These are phyloP conservation scores for Drosophila ezoana DNA, from an alignment of 2,888 invertebrate species.

Conservation along the genomic window DNA sequence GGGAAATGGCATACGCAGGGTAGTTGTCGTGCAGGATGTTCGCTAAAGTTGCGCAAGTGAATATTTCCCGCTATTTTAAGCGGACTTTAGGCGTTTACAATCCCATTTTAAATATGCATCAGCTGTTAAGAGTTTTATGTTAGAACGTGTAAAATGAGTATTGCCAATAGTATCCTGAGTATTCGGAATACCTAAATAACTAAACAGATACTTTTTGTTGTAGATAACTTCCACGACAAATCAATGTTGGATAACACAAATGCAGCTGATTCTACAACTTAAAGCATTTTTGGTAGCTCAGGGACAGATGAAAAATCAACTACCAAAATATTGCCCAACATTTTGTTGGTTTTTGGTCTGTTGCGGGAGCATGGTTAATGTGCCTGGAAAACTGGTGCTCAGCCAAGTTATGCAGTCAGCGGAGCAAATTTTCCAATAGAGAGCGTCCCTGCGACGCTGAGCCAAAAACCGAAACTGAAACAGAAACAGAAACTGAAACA, in stretches of 20 bases:
- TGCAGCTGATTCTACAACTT: no score
- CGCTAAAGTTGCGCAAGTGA: slow-evolving; percentile 66
- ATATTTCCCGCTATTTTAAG: slow-evolving; percentile 67
- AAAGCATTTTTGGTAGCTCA: no score
- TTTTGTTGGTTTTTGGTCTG: slow-evolving; percentile 19
- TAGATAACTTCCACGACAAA: neutral
- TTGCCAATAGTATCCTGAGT: neutral
- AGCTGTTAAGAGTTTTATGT: slow-evolving; percentile 31
- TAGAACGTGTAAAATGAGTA: neutral
- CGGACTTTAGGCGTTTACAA: slow-evolving; percentile 11
- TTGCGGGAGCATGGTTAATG: slow-evolving; percentile 25
- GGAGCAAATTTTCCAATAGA: slow-evolving; percentile 61
- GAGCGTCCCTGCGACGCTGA: slow-evolving; percentile 32
- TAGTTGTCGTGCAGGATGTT: slow-evolving; percentile 59
- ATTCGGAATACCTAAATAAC: neutral
- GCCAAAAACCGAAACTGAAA: slow-evolving; percentile 44
- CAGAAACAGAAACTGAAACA: slow-evolving; percentile 46
- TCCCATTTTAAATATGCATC: slow-evolving; percentile 21
- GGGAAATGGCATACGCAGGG: slow-evolving; percentile 9
- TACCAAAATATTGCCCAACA: slow-evolving; percentile 21
- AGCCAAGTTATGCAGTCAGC: slow-evolving; percentile 53
- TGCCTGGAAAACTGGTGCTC: slow-evolving; percentile 57
- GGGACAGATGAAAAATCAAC: neutral
- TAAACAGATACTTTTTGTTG: neutral
- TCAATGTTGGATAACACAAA: neutral